These are phyloP conservation scores for Euproctis similis DNA, from an alignment of 2,888 invertebrate species.

Conservation along the genomic window DNA sequence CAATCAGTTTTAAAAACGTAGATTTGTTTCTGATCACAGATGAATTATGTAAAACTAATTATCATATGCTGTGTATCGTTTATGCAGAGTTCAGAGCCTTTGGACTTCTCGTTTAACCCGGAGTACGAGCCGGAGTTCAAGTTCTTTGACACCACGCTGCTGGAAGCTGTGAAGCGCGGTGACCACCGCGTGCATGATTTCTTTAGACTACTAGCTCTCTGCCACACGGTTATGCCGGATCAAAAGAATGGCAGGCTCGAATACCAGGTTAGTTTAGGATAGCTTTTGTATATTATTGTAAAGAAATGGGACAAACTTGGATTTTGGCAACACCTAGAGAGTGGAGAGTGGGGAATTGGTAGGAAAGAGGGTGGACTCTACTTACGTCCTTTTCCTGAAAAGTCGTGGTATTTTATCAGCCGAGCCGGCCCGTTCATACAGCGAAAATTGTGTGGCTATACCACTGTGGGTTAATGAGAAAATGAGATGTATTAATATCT, in stretches of 20 bases:
- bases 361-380: too few species aligned
- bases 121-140: constrained; percentile 94
- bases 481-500: neutral
- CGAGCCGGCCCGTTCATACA: too few species aligned
- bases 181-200: constrained; percentile 88
- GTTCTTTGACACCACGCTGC: constrained; percentile 91
- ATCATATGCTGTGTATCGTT: constrained; percentile 1
- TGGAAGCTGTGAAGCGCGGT: constrained; percentile 87
- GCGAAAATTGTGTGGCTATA: too few species aligned
- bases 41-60: constrained; percentile 6
- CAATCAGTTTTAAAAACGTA: too few species aligned
- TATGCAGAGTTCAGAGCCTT: constrained; percentile 82
- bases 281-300: too few species aligned
- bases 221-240: constrained; percentile 99
- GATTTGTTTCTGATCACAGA: constrained; percentile 16
- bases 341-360: too few species aligned
- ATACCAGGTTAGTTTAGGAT: too few species aligned
- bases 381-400: too few species aligned
- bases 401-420: too few species aligned
- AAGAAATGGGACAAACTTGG: too few species aligned
- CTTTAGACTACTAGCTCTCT: constrained; percentile 94
- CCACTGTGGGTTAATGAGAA: too few species aligned
- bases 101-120: constrained; percentile 96
- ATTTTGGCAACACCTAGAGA: too few species aligned
- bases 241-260: constrained; percentile 86